Base-by-base conservation (phyloP, 1,140 invertebrate genomes). In the Tetranychus cinnabarinus region DNA sequence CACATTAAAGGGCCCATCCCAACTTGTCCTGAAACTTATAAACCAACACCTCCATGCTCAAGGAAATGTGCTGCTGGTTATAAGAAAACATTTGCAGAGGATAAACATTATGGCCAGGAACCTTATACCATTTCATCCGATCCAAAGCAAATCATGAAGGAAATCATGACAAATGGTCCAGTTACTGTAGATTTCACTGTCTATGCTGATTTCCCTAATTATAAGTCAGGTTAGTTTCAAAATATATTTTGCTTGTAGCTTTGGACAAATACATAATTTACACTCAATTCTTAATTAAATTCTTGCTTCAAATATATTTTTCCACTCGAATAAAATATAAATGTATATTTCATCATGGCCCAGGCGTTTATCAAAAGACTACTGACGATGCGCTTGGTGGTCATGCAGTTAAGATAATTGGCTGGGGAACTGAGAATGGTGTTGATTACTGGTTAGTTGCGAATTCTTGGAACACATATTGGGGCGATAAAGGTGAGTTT, bases 181-280 rank as follows among this genome's bases (percentile, higher is more conserved):
- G 85, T 95, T 1, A 88, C 92, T 74, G 88, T 78, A 1, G 86
- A 86, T 47, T 91, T 93, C 68, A 82, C 82, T 1, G 88, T 95
- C 12, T 95, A 88, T 69, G 79, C 79, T 56, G 90, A 96, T 75
- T 84, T 96, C 68, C 72, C 86, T 1, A 72, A 76, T 45, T 95
- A 95, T 74, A 90, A 90, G 74, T 78, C 76, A 61, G 85, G 82
- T 81, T 13, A n/a, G 50, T 52, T 52, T 52, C 2, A 23, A 23
- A 23, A 23, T 23, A 23, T 23, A 23, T 23, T 23, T 23, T 23
- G 23, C 23, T 23, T 23, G 23, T 23, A 23, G 23, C 23, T 23
- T 23, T 23, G 23, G 23, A 0, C 23, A 23, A 23, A 23, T 23
- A 0, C 23, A 23, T 23, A 23, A 23, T 23, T 23, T 23, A 0